These are phyloP conservation scores for Gobio gobio DNA, from an alignment of 2,113 vertebrate species.

Conservation along the genomic window DNA sequence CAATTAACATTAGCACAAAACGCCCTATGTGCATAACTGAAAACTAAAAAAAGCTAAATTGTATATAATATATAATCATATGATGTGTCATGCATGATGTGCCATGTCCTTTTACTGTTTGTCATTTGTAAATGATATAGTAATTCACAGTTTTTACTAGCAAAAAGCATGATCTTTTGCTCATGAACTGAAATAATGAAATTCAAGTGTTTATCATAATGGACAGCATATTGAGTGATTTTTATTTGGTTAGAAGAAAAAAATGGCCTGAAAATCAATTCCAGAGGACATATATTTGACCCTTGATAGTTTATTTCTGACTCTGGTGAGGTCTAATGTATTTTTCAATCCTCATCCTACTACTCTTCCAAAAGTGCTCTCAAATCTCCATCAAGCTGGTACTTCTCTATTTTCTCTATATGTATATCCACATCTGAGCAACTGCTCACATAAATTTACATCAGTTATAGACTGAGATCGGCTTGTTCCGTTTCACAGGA, in stretches of 20 bases:
- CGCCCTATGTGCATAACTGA: no score
- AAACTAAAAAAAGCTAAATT: no score
- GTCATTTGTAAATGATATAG: not conserved
- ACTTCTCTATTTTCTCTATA: not conserved
- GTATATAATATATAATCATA: no score
- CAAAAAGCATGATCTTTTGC: not conserved
- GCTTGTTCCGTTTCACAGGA: conserved; percentile 19
- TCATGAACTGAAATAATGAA: not conserved
- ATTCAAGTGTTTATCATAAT: not conserved
- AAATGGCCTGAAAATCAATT: not conserved
- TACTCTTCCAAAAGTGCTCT: not conserved
- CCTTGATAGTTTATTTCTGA: not conserved
- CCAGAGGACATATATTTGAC: not conserved
- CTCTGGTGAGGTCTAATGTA: not conserved
- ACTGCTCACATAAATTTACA: conserved; percentile 6
- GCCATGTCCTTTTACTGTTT: not conserved
- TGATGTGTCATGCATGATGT: no score
- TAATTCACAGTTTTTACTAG: not conserved
- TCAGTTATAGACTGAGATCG: not conserved
- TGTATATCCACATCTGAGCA: not conserved
- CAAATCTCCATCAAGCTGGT: not conserved
- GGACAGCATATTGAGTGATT: not conserved
- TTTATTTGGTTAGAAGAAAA: no score
- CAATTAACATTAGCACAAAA: no score
- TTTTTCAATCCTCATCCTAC: not conserved